Conservation (phyloP, 2,797 vertebrate genomes). For the Pseudomugil gertrudae region DNA sequence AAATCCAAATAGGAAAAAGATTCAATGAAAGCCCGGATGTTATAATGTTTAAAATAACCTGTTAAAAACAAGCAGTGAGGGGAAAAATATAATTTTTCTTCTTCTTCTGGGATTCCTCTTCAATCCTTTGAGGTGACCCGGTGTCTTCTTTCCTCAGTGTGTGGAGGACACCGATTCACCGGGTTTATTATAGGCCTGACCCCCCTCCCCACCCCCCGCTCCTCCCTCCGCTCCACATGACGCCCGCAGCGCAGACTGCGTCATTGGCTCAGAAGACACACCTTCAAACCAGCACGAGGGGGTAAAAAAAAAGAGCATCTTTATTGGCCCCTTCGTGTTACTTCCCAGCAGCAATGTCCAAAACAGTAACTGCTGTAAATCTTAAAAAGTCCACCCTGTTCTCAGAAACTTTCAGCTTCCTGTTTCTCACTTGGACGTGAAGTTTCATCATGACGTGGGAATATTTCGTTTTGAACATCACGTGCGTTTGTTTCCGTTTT, state of each 20-base stretch:
- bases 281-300: constrained; percentile 26
- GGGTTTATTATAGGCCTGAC: constrained; percentile 45
- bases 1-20: constrained; percentile 21
- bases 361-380: background rate
- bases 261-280: constrained; percentile 59
- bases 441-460: background rate
- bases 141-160: constrained; percentile 2
- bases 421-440: background rate
- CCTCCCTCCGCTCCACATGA: constrained; percentile 29
- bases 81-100: background rate
- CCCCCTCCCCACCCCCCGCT: rapidly evolving
- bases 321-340: background rate
- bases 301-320: background rate
- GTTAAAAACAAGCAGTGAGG: background rate
- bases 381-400: background rate
- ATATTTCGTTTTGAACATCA: constrained; percentile 33
- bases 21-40: background rate
- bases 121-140: background rate
- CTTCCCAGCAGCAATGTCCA: background rate
- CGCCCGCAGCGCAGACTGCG: constrained; percentile 21
- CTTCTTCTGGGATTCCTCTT: background rate
- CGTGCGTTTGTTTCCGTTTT: constrained; percentile 11
- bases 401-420: background rate
- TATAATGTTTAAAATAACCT: background rate
- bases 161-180: background rate